Evolutionary conservation across 2,888 invertebrate species (phyloP), one percentile per base, ranked within the genome.

Genomic region (Quadroppia sp.): DNA sequence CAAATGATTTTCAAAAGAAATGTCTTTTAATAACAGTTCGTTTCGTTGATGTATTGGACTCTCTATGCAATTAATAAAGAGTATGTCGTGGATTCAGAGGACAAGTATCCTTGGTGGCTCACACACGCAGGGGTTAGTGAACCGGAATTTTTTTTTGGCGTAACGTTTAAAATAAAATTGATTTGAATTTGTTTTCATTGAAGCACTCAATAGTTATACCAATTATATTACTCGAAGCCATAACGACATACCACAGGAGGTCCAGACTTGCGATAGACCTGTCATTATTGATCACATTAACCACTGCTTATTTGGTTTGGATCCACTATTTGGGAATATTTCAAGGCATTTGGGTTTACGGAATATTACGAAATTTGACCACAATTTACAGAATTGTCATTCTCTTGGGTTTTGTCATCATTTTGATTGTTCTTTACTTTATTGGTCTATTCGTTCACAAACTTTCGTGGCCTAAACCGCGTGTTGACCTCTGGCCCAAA

Each of bases 291-390:
- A 3, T 67, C 40, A 40, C 40, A 23, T 6, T 67, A n/a, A 23
- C 42, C 1, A 23, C 36, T 13, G 17, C 40, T 13, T 67, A 67
- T 67, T 13, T 40, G 2, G 23, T n/a, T 11, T 67, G 67, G 67
- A 23, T 67, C 1, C 42, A 25, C 4, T 67, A 67, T 20, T 20
- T 67, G n/a, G 67, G 40, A 15, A 11, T 40, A 32, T 67, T 40
- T 20, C 67, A 40, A 3, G 13, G 20, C 3, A 67, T 67, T 6
- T 67, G 67, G 67, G 67, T 67, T 23, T 67, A 67, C 23, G 67
- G 67, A 2, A 67, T 67, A 40, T 40, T 67, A 7, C 20, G 13
- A 1, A 40, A 67, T 0, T 40, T 15, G 42, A 23, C 11, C 11
- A 40, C 67, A 42, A 11, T 40, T 20, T 11, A 20, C 6, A 67